Evolutionary conservation across 2,888 invertebrate species (phyloP).

Genomic region (Phaonia tiefii): DNA sequence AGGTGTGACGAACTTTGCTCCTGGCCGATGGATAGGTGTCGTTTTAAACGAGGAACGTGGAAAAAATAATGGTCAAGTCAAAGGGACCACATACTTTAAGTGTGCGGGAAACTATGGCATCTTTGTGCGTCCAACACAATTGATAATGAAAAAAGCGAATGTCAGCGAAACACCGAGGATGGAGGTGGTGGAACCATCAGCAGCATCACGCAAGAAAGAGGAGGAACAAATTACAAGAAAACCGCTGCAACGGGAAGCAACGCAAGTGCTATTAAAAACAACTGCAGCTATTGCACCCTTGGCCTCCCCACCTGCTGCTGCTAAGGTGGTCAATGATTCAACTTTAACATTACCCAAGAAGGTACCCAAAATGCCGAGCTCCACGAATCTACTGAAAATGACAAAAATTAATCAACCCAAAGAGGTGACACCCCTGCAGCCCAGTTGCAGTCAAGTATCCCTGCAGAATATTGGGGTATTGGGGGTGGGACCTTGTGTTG

Average conservation of each 20-base stretch:
- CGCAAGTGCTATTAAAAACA: conserved; percentile 27
- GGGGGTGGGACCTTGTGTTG: conserved; percentile 69
- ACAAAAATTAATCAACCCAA: conserved; percentile 68
- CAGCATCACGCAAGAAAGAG: neutral
- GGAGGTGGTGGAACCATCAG: neutral
- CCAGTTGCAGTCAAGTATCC: conserved; percentile 72
- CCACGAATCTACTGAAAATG: conserved; percentile 63
- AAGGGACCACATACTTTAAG: conserved; percentile 95
- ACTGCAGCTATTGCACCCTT: conserved; percentile 22
- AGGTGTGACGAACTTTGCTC: conserved; percentile 94
- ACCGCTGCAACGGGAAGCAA: conserved; percentile 3
- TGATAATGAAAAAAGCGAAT: conserved; percentile 76
- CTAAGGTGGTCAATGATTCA: neutral
- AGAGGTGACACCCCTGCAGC: conserved; percentile 73
- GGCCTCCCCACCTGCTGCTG: neutral
- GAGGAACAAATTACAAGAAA: neutral
- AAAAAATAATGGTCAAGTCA: conserved; percentile 97
- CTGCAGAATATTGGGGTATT: conserved; percentile 77
- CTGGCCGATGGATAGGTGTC: conserved; percentile 97
- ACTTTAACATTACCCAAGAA: conserved; percentile 32
- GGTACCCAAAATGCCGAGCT: conserved; percentile 52
- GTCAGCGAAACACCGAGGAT: conserved; percentile 34
- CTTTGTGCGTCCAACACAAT: conserved; percentile 94
- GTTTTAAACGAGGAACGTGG: conserved; percentile 96
- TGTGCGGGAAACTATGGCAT: conserved; percentile 96